Conservation (phyloP, 2,888 invertebrate species). For the Eupithecia subfuscata region DNA sequence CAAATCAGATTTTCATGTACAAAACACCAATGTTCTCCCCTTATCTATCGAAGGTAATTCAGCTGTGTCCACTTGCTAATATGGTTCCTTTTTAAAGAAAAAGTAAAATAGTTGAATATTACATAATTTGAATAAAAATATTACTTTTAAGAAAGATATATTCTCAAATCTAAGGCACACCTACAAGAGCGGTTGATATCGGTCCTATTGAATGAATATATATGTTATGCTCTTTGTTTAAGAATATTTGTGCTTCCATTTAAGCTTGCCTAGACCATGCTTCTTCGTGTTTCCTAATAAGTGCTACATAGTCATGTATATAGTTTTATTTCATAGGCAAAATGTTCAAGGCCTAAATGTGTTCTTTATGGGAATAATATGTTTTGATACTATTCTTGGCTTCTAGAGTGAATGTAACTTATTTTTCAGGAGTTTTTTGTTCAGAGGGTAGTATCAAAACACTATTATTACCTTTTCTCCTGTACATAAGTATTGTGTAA, state of each 20-base stretch:
- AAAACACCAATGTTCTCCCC: conserved; percentile 24
- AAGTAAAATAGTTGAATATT: background rate
- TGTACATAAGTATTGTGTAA: conserved; percentile 28
- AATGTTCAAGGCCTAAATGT: conserved; percentile 58
- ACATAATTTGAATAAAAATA: background rate
- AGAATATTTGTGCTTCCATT: conserved; percentile 61
- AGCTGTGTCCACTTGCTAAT: background rate
- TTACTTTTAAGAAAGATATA: background rate
- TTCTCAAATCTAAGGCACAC: background rate
- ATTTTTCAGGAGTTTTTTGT: conserved; percentile 15
- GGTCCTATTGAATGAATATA: conserved; percentile 34
- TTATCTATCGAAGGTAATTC: background rate
- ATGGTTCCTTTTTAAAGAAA: background rate
- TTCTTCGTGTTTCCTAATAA: conserved; percentile 57
- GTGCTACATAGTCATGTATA: conserved; percentile 47
- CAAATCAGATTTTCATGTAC: conserved; percentile 15
- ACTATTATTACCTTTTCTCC: conserved; percentile 21
- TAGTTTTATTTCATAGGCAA: conserved; percentile 54
- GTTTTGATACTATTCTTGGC: conserved; percentile 42
- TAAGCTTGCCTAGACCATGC: conserved; percentile 59
- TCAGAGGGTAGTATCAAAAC: conserved; percentile 29
- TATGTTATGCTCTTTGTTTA: conserved; percentile 37
- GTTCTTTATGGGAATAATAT: conserved; percentile 37
- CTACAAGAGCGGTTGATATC: background rate
- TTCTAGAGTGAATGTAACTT: background rate